Evolutionary conservation across 2,797 vertebrate species (phyloP), one percentile per base, ranked within the genome.

Genomic region (Artibeus lituratus): DNA sequence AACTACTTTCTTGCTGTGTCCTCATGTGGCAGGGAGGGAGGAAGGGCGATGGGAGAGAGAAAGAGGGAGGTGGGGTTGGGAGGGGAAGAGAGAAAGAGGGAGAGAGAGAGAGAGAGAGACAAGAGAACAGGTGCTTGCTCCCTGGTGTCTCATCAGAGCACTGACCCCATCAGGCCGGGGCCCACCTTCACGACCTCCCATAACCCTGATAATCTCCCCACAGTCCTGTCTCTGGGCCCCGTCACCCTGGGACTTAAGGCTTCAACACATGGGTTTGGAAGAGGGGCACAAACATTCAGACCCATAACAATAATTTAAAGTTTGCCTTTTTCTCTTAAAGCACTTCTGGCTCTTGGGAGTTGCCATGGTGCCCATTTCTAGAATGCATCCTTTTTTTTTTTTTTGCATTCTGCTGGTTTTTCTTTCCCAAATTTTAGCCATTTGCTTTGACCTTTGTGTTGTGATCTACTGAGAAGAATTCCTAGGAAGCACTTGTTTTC

Each of bases 381-480:
- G 35, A 77, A 51, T 26, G 8, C 24, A 5, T 67, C 77, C 18
- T 1, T 37, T 49, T 62, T 39, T 78, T 51, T 53, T 78, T 26
- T 24, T 3, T 37, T 49, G 62, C 12, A 39, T 44, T 94, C 26
- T 70, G 7, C 26, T 93, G 47, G 39, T 26, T 89, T 95, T 95
- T 78, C n/a, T 77, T 85, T 84, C 72, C 57, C 42, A 44, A 29
- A 81, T 42, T 62, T 89, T 67, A 90, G 39, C 19, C 47, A 24
- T 59, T 90, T 93, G 44, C 53, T 94, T 92, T 84, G 81, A 90
- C 35, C 14, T 95, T 90, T 35, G 44, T 51, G 88, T 87, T 73
- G 49, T 74, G 59, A 85, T n/a, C 32, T 26, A 39, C 8, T 47
- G 55, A 81, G 51, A 90, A 70, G 59, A 89, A n/a, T 65, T 35